Evolutionary conservation across 1,140 invertebrate species (phyloP), one percentile per base, ranked within the genome.

Genomic region (Polypedilum pembai): DNA sequence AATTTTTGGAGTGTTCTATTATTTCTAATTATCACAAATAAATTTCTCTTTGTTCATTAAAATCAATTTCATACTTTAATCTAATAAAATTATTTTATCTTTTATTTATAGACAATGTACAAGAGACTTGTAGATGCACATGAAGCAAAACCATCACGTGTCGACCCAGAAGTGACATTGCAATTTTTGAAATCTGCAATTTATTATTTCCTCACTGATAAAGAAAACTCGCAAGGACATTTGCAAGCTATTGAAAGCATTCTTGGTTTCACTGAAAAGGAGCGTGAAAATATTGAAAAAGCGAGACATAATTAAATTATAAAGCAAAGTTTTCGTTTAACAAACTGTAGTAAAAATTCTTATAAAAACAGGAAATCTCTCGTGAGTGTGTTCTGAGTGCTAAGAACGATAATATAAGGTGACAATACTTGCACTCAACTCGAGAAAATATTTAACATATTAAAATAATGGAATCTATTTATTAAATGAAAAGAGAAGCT

Each of bases 161-260:
- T 92, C 65, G 92, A 94, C 84, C 91, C 92, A 65, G 92, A 94
- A 83, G 89, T 94, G 75, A 94, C 92, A 7, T 82, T 95, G 77
- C 91, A 93, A 80, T 95, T 95, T 83, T 85, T 95, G 74, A 94
- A 94, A 83, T 94, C 92, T 74, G 92, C 92, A n/a, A 87, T 95
- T 78, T 95, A 93, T 80, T 94, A 95, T 80, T 94, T 94, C 80
- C 84, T 95, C 66, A 94, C 92, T 0, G 92, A 95, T 79, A 90
- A 89, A 77, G 92, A 94, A 78, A 94, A 94, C 79, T 89, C 90
- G 75, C 88, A 90, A 77, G 91, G 91, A 10, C 92, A 95, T 80
- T 83, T 94, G 20, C 90, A 89, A 78, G 93, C 92, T 40, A 94
- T 95, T 77, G 90, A 93, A 81, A 94, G 92, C 82, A 94, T 94